A percentile compares a stretch with the other conserved stretches of the same genome.
phyloP scores from a whole-genome alignment of 2,797 vertebrate species.

The Molothrus ater region DNA sequence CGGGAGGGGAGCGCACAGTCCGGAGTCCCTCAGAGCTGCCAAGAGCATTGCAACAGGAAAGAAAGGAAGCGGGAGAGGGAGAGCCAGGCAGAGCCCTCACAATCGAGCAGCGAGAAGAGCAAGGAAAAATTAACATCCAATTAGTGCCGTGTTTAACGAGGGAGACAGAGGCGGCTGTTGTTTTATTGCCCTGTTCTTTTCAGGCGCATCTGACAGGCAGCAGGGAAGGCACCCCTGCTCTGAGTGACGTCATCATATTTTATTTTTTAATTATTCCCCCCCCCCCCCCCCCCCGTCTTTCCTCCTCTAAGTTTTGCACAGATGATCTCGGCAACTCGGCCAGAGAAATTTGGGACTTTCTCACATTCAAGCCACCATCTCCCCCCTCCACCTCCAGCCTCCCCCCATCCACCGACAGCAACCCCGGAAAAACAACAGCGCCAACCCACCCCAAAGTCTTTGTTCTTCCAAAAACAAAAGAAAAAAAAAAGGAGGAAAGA shows the following conservation, averaged over 20 bases:
- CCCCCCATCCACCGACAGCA: not conserved
- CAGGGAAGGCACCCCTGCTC: constrained; percentile 69
- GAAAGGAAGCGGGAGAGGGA: constrained; percentile 37
- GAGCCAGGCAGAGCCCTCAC: constrained; percentile 53
- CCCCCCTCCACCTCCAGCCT: not conserved
- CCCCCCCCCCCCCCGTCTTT: not conserved
- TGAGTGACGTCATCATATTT: constrained; percentile 67
- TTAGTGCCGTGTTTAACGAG: constrained; percentile 73
- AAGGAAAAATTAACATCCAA: constrained; percentile 76
- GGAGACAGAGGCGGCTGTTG: constrained; percentile 74
- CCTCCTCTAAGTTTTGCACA: constrained; percentile 47
- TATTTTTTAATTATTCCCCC: constrained; percentile 37
- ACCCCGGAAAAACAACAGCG: constrained; percentile 8
- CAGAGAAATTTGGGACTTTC: constrained; percentile 9
- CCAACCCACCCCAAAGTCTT: constrained; percentile 38
- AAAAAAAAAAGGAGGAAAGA: not conserved
- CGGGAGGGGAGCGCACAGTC: constrained; percentile 59
- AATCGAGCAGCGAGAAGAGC: constrained; percentile 73
- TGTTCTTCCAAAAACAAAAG: not conserved
- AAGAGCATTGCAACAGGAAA: constrained; percentile 62
- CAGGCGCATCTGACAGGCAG: constrained; percentile 73
- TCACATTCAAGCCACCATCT: not conserved
- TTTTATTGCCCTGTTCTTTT: constrained; percentile 75
- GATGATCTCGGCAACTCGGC: not conserved
- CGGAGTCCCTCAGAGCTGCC: constrained; percentile 61